Conservation (phyloP, 2,113 vertebrate species). For the Ictalurus furcatus region DNA sequence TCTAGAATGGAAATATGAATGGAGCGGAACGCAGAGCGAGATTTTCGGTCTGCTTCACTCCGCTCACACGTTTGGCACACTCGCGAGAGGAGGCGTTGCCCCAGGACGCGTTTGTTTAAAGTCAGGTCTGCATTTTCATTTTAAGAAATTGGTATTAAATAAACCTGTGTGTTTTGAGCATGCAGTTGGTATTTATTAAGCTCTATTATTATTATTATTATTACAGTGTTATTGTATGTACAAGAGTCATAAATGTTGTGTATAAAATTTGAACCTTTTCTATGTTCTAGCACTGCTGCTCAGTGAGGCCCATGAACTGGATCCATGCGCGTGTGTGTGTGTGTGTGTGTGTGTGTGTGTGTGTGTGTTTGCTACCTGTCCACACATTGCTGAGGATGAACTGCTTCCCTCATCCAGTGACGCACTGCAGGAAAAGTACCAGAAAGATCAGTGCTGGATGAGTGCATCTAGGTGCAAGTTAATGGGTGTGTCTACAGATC, state of each 20-base stretch:
- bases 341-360: slow-evolving; percentile 5
- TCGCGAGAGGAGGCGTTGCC: neutral
- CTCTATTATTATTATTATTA: neutral
- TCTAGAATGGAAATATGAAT: neutral
- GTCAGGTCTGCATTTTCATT: neutral
- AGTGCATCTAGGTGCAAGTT: neutral
- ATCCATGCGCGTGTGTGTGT: neutral
- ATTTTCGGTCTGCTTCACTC: neutral
- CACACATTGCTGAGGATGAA: slow-evolving; percentile 76
- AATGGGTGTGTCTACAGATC: neutral
- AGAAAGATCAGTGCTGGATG: slow-evolving; percentile 28
- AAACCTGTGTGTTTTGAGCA: neutral
- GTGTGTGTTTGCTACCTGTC: slow-evolving; percentile 79
- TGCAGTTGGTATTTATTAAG: neutral
- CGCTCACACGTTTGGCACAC: neutral
- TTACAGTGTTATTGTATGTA: neutral
- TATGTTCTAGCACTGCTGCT: neutral
- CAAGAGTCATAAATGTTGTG: neutral
- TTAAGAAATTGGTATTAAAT: neutral
- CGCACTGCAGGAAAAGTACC: slow-evolving; percentile 71
- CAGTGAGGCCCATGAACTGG: neutral
- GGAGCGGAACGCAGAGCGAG: neutral
- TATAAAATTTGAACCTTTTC: neutral
- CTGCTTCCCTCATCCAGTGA: slow-evolving; percentile 86
- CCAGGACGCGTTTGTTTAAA: neutral